Percentiles rank a stretch among this genome's conserved stretches.
Conservation (phyloP, 2,113 vertebrate genomes). For the Tachysurus fulvidraco region DNA sequence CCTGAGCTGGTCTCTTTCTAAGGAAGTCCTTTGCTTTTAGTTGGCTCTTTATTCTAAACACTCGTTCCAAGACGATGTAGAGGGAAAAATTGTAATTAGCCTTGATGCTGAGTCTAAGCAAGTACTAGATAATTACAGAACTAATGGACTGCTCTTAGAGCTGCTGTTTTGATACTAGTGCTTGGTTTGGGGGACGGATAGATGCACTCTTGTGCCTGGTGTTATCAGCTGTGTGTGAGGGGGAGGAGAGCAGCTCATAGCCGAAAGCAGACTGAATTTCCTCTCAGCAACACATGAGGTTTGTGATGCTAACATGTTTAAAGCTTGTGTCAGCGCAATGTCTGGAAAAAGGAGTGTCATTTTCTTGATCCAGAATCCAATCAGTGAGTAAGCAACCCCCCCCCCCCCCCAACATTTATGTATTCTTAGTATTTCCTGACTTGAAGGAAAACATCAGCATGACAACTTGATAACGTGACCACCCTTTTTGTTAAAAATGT, state of each 20-base stretch:
- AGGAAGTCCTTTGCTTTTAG: not conserved
- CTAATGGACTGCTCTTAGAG: slow-evolving; percentile 23
- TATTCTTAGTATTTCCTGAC: not conserved
- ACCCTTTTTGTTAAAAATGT: not conserved
- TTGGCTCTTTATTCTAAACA: not conserved
- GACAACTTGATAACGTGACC: not conserved
- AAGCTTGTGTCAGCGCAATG: not conserved
- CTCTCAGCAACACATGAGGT: slow-evolving; percentile 10
- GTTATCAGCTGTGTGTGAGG: slow-evolving; percentile 45
- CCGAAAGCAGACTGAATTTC: slow-evolving; percentile 37
- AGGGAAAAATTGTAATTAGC: not conserved
- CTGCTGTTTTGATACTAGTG: slow-evolving; percentile 23
- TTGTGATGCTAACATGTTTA: slow-evolving; percentile 44
- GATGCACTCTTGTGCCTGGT: slow-evolving; percentile 43
- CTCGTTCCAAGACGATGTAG: not conserved
- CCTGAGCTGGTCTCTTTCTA: not conserved
- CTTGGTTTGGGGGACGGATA: slow-evolving; percentile 43
- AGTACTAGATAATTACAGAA: slow-evolving; percentile 24
- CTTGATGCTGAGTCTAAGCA: slow-evolving; percentile 4
- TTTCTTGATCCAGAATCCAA: not conserved
- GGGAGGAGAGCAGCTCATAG: slow-evolving; percentile 30
- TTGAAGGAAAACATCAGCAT: not conserved
- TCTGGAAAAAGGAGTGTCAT: not conserved
- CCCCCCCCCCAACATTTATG: not conserved
- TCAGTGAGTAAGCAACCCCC: not conserved